A percentile compares a stretch with the other conserved stretches of the same genome.
phyloP scores from a whole-genome alignment of 2,888 invertebrate genomes.

The Tenthredo mesomela region DNA sequence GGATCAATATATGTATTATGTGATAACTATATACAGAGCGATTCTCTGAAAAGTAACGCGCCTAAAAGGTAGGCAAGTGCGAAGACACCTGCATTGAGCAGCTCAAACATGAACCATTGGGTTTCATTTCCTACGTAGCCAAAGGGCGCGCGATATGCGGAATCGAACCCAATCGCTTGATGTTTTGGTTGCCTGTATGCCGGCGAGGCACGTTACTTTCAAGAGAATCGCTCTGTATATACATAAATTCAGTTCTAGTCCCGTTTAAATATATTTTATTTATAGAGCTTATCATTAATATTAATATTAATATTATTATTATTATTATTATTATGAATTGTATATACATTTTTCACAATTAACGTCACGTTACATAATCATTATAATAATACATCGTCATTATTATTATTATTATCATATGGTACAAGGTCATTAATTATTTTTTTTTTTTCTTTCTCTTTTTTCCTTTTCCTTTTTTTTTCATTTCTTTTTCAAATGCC shows the following conservation, averaged over 20 bases:
- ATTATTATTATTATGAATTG: neutral
- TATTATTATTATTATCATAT: constrained; percentile 9
- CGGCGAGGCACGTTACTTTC: no score
- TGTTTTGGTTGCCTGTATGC: no score
- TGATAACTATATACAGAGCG: no score
- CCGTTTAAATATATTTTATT: constrained; percentile 51
- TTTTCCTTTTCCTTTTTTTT: neutral
- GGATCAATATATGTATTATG: neutral
- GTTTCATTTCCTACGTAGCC: no score
- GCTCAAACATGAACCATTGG: no score
- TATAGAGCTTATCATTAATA: neutral
- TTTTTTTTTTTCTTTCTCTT: neutral
- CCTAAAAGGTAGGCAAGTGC: no score
- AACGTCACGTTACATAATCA: constrained; percentile 34
- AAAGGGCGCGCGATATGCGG: no score
- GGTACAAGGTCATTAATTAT: constrained; percentile 4
- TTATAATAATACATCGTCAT: neutral
- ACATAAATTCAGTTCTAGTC: neutral
- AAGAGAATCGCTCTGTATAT: no score
- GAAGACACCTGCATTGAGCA: no score
- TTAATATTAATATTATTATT: neutral
- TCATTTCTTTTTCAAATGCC: neutral
- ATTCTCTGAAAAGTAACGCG: no score
- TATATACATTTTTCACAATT: constrained; percentile 41
- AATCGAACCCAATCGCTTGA: no score